Evolutionary conservation across 2,797 vertebrate species (phyloP).

Genomic region (Semaprochilodus insignis): DNA sequence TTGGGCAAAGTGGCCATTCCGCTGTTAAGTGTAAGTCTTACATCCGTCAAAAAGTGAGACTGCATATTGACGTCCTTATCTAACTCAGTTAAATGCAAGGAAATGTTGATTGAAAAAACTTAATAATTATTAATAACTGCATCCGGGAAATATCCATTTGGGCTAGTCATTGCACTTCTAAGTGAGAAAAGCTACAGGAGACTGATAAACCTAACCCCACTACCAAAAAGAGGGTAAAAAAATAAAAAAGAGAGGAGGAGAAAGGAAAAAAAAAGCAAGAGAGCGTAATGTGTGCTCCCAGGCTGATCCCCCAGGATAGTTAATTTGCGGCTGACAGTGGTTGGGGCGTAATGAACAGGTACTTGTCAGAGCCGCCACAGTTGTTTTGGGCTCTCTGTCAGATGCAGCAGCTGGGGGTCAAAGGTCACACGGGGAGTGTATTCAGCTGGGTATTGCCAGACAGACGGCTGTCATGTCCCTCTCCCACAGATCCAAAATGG

Average conservation of each 20-base stretch:
- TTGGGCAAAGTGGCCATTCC: slow-evolving; percentile 98
- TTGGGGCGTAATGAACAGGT: slow-evolving; percentile 99
- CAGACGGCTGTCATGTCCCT: slow-evolving; percentile 99
- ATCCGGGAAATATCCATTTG: neutral
- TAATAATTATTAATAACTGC: neutral
- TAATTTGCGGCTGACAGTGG: slow-evolving; percentile 98
- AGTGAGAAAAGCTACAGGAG: neutral
- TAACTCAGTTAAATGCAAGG: neutral
- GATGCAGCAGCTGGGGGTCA: slow-evolving; percentile 99
- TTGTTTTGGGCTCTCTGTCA: slow-evolving; percentile 99
- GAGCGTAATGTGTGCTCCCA: slow-evolving; percentile 78
- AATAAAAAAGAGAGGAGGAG: neutral
- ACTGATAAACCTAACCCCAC: neutral
- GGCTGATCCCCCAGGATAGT: slow-evolving; percentile 98
- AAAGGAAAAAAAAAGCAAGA: slow-evolving; percentile 63
- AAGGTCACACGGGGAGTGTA: slow-evolving; percentile 93
- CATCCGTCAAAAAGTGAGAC: slow-evolving; percentile 85
- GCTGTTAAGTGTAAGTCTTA: slow-evolving; percentile 92
- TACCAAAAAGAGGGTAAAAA: slow-evolving; percentile 22
- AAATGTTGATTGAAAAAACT: neutral
- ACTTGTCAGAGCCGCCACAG: slow-evolving; percentile 99
- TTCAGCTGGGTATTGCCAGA: slow-evolving; percentile 97
- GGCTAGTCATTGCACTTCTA: neutral
- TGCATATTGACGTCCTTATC: neutral
- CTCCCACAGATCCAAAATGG: slow-evolving; percentile 99